Conservation (phyloP, 1,140 invertebrate genomes). For the Copidosoma floridanum region DNA sequence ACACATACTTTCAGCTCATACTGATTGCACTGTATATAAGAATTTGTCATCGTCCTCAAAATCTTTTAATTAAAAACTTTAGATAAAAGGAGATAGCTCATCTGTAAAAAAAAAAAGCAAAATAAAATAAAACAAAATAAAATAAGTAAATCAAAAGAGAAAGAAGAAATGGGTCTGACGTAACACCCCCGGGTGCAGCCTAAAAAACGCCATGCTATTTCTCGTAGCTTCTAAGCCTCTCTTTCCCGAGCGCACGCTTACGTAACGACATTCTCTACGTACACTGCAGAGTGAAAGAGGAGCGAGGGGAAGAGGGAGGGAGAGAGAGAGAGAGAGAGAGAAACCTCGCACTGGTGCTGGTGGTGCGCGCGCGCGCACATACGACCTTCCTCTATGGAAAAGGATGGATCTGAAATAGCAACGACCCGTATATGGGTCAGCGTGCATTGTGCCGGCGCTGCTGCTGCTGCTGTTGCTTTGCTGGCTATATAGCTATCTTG, state of each 20-base stretch:
- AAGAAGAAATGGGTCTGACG: too few species aligned
- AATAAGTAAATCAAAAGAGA: too few species aligned
- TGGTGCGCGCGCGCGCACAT: constrained; percentile 32
- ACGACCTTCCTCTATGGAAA: constrained; percentile 58
- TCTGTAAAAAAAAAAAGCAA: too few species aligned
- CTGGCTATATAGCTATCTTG: too few species aligned
- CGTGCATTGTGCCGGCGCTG: constrained; percentile 51
- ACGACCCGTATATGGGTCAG: constrained; percentile 59
- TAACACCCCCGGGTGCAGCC: too few species aligned
- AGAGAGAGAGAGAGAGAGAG: too few species aligned
- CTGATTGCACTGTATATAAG: too few species aligned
- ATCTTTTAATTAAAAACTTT: too few species aligned
- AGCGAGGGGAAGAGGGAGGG: background rate
- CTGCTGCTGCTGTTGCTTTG: background rate
- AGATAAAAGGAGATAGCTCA: too few species aligned
- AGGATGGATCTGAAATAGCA: constrained; percentile 58
- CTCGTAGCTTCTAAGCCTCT: constrained; percentile 14
- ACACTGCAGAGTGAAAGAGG: background rate
- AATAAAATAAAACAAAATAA: too few species aligned
- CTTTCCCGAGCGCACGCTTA: constrained; percentile 5
- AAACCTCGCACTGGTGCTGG: background rate
- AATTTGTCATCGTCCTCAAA: too few species aligned
- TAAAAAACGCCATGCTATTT: background rate
- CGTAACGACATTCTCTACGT: constrained; percentile 24
- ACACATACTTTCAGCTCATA: too few species aligned